These are phyloP conservation scores for Amiota communis DNA, from an alignment of 2,888 invertebrate genomes.

Conservation along the genomic window DNA sequence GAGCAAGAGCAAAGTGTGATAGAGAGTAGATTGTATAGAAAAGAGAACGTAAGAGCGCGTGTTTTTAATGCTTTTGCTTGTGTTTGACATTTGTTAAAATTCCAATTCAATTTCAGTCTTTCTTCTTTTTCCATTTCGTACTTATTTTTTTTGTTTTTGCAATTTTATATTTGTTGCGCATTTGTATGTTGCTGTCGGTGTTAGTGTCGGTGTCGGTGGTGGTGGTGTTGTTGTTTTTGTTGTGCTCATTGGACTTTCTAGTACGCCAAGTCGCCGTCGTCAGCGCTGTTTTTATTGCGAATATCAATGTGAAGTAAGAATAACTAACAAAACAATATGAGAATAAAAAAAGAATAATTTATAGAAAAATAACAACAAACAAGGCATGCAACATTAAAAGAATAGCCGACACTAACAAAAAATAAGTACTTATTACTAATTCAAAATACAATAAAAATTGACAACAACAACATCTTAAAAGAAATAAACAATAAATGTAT, in stretches of 20 bases:
- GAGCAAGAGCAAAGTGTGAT: no score
- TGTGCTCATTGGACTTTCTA: slow-evolving; percentile 19
- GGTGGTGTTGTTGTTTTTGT: background rate
- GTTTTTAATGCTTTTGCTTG: slow-evolving; percentile 36
- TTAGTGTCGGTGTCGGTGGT: no score
- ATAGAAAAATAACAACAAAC: slow-evolving; percentile 9
- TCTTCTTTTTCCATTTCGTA: background rate
- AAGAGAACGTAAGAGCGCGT: slow-evolving; percentile 29
- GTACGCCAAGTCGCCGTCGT: background rate
- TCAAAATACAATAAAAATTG: background rate
- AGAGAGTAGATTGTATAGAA: background rate
- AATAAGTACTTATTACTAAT: background rate
- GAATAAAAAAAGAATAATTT: background rate
- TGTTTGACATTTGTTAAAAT: slow-evolving; percentile 47
- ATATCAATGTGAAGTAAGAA: slow-evolving; percentile 20
- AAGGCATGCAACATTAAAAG: slow-evolving; percentile 7
- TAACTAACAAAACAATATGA: slow-evolving; percentile 12
- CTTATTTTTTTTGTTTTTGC: slow-evolving; percentile 11
- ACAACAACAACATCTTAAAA: background rate
- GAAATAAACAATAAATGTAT: no score
- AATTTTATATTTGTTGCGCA: slow-evolving; percentile 10
- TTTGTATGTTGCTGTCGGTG: background rate
- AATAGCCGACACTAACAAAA: background rate
- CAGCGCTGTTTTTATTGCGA: background rate
- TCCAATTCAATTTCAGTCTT: slow-evolving; percentile 1